Evolutionary conservation across 1,140 invertebrate species (phyloP).

Genomic region (Cotesia glomerata): DNA sequence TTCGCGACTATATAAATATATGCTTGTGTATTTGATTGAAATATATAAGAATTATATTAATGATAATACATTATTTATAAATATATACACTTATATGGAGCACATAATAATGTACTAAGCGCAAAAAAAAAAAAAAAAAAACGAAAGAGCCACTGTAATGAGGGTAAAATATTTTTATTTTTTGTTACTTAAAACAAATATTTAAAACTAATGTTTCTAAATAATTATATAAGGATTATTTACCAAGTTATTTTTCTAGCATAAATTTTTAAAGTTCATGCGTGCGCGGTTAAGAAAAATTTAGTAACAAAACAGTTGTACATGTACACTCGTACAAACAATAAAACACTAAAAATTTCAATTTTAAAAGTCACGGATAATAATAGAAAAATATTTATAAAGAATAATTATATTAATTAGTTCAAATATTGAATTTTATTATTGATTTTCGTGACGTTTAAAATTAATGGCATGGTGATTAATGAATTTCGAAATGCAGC

Average conservation of each 20-base stretch:
- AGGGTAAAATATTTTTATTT: constrained; percentile 55
- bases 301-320: neutral
- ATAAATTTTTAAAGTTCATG: constrained; percentile 43
- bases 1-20: no score
- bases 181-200: constrained; percentile 50
- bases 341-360: neutral
- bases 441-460: neutral
- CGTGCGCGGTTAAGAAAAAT: neutral
- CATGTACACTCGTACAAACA: neutral
- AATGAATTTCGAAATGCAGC: neutral
- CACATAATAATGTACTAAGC: neutral
- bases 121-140: constrained; percentile 8
- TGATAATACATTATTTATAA: neutral
- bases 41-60: neutral
- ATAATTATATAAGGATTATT: constrained; percentile 30
- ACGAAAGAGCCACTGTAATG: constrained; percentile 38
- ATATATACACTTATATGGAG: neutral
- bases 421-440: neutral
- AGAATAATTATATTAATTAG: no score
- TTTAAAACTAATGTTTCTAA: constrained; percentile 48
- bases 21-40: no score
- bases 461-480: neutral
- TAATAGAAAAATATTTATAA: neutral
- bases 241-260: constrained; percentile 57
- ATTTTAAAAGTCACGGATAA: neutral